phyloP scores from a whole-genome alignment of 2,888 invertebrate species.

The Fabriciana adippe region DNA sequence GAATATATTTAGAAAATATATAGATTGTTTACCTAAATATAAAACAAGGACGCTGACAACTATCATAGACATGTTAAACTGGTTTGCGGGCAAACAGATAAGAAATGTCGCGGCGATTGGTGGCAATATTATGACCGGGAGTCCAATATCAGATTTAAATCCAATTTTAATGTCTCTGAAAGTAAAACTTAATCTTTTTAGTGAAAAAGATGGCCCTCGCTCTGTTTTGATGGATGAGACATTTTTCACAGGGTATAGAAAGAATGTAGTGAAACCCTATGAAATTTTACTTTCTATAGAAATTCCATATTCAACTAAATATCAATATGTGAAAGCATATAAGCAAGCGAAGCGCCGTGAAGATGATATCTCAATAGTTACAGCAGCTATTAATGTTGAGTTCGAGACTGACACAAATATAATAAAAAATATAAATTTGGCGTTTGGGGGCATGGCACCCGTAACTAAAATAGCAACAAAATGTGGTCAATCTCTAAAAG shows the following conservation, averaged over 20 bases:
- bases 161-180: conserved; percentile 94
- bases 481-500: conserved; percentile 83
- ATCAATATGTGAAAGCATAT: conserved; percentile 88
- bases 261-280: conserved; percentile 85
- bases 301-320: conserved; percentile 86
- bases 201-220: conserved; percentile 78
- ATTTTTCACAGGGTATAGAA: conserved; percentile 91
- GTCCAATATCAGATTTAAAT: conserved; percentile 97
- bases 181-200: conserved; percentile 86
- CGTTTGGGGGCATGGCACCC: conserved; percentile 97
- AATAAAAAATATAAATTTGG: conserved; percentile 84
- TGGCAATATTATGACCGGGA: conserved; percentile 97
- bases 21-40: conserved; percentile 79
- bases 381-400: conserved; percentile 87
- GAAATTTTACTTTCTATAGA: conserved; percentile 89
- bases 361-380: conserved; percentile 95
- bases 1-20: conserved; percentile 82
- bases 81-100: conserved; percentile 98
- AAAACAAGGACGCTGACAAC: conserved; percentile 86
- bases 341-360: conserved; percentile 94
- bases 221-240: conserved; percentile 86
- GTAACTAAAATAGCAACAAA: conserved; percentile 90
- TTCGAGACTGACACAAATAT: conserved; percentile 80
- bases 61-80: conserved; percentile 92
- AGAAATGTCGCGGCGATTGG: conserved; percentile 96